Conservation (phyloP, 2,888 invertebrate species). For the Melolontha melolontha region DNA sequence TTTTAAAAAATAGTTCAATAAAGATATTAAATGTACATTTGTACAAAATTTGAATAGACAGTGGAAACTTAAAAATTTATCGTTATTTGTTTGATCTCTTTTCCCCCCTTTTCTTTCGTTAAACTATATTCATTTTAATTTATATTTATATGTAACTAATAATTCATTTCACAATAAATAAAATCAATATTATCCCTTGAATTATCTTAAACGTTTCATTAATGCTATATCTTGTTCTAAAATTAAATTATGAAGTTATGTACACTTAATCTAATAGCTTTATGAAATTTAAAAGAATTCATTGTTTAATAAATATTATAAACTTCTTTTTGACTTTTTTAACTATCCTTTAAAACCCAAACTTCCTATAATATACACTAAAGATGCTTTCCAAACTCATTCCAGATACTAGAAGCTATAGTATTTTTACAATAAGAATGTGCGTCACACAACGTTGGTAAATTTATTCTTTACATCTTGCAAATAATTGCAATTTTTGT, state of each 20-base stretch:
- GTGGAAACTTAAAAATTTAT: not conserved
- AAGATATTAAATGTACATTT: too few species aligned
- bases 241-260: conserved; percentile 24
- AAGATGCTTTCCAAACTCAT: too few species aligned
- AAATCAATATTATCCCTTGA: not conserved
- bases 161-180: conserved; percentile 16
- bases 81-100: not conserved
- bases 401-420: too few species aligned
- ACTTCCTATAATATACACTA: too few species aligned
- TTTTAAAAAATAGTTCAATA: too few species aligned
- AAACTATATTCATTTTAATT: conserved; percentile 12
- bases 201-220: conserved; percentile 13
- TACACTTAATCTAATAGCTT: conserved; percentile 36
- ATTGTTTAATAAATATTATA: conserved; percentile 36
- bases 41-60: not conserved
- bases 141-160: conserved; percentile 23
- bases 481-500: too few species aligned
- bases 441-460: too few species aligned
- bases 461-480: too few species aligned
- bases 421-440: too few species aligned
- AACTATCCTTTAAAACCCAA: too few species aligned
- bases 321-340: not conserved
- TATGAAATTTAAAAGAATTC: conserved; percentile 20
- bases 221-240: conserved; percentile 19
- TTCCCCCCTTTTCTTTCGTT: conserved; percentile 1